Base-by-base conservation (phyloP, 2,888 invertebrate species). In the Patella depressa region DNA sequence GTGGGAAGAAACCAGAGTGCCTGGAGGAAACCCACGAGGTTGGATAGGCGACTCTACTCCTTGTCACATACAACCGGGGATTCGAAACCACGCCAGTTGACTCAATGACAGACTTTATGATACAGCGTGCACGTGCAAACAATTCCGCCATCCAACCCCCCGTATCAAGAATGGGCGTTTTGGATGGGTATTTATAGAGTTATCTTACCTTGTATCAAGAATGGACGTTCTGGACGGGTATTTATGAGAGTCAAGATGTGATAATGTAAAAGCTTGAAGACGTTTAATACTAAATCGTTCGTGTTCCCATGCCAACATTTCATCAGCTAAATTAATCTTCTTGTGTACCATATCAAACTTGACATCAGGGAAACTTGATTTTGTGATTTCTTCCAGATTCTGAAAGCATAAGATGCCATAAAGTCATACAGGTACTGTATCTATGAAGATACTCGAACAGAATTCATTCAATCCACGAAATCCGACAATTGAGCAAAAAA, bases 241-340 rank as follows among this genome's bases (percentile, higher is more conserved):
- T 78, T 89, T 89, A 74, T 91, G 90, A 15, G 89, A 86, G 15
- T 90, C 93, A 7, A 97, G 91, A 1, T 95, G 94, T 1, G 98
- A 98, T 5, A 99, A 88, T 0, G 98, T 98, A 89, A 98, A 96
- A 0, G 98, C 98, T 0, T 97, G 95, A 87, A 98, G 94, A 82
- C 98, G 93, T 82, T 96, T 94, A 85, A 99, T 97, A 91, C 97
- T 98, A 92, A 96, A 99, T 83, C 97, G 93, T 92, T 99, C 99
- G 89, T 99, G 99, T 89, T 98, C 98, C 99, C 99, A 99, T 0
- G 97, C 96, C 53, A 98, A 92, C 77, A 95, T 93, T 84, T 96
- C 96, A 75, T 98, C 97, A 0, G 97, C 97, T 76, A 99, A 93
- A 93, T 98, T 98, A 85, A 99, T 99, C 93, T 99, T 99, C 93